Base-by-base conservation (phyloP, 2,888 invertebrate species). In the Drosophila barbarae region DNA sequence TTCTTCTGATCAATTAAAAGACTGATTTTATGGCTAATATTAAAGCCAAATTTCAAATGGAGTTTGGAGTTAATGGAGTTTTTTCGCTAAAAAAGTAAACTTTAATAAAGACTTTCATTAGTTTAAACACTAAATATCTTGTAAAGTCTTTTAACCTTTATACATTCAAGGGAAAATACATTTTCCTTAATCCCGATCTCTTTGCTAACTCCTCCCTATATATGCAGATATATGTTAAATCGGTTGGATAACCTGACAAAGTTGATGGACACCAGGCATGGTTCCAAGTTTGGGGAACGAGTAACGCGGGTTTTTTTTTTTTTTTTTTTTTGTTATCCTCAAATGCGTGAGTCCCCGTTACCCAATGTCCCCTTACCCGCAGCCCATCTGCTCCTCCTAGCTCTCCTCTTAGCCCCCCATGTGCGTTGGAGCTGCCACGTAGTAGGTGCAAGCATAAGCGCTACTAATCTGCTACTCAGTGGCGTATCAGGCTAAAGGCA, bases 381-480 rank as follows among this genome's bases (percentile, higher is more conserved):
- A 10, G 9, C 18, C 50, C 26, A 35, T 13, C 39, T 39, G 39
- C 18, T n/a, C 28, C 28, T 7, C 39, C 28, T 26, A n/a, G n/a
- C 41, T 2, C 41, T 10, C 36, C 23, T 7, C 21, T n/a, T 0
- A 6, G 3, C 9, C 15, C 28, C 6, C 47, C 13, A 26, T 59
- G 64, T 61, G 50, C 54, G 36, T 55, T 39, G 56, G 58, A 69
- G 60, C 60, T 61, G 66, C 73, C 79, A 79, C 79, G 79, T 79
- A 81, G 84, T 84, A 84, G 79, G 84, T 79, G 79, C 79, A 79
- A 84, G 82, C 84, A 82, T 84, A 79, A 79, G 79, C 79, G 79
- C 79, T 84, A 78, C 84, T 79, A 79, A 84, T 79, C 79, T 84
- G 79, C 79, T 79, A 84, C 79, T 79, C 79, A 79, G 84, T 79